These are phyloP conservation scores for Vombatus ursinus DNA, from an alignment of 2,113 vertebrate genomes.

Conservation along the genomic window DNA sequence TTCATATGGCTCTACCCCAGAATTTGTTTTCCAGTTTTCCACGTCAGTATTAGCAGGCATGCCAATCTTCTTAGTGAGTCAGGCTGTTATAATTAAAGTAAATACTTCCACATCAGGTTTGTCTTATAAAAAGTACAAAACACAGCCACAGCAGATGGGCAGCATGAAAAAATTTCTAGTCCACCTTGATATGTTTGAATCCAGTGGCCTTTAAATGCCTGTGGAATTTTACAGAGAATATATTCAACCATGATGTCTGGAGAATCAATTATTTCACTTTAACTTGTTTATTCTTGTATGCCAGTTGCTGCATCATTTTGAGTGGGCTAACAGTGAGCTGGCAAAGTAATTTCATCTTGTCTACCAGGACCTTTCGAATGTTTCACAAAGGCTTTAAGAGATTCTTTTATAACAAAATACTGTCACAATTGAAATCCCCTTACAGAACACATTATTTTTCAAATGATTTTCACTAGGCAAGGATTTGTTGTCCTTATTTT, in stretches of 20 bases:
- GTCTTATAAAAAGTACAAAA: conserved; percentile 59
- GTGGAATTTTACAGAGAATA: conserved; percentile 66
- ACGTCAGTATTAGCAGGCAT: conserved; percentile 8
- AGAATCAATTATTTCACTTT: conserved; percentile 62
- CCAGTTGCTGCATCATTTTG: not conserved
- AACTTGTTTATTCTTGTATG: conserved; percentile 61
- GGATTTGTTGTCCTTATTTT: not conserved
- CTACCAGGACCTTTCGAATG: not conserved
- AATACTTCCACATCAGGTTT: conserved; percentile 18
- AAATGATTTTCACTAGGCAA: not conserved
- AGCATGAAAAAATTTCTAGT: conserved; percentile 40
- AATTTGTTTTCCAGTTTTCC: not conserved
- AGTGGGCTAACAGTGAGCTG: conserved; percentile 1
- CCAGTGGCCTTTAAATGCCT: conserved; percentile 61
- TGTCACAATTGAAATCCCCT: not conserved
- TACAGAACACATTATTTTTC: not conserved
- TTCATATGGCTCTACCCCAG: not conserved
- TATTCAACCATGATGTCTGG: conserved; percentile 57
- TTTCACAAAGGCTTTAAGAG: not conserved
- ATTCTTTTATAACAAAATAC: not conserved
- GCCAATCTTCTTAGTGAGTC: conserved; percentile 11
- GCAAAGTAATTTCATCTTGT: not conserved
- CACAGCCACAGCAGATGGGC: conserved; percentile 42
- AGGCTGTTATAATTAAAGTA: conserved; percentile 1
- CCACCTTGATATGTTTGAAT: conserved; percentile 58